These are phyloP conservation scores for Heliocidaris tuberculata DNA, from an alignment of 35 echinoderm and acorn worm genomes.

Conservation along the genomic window DNA sequence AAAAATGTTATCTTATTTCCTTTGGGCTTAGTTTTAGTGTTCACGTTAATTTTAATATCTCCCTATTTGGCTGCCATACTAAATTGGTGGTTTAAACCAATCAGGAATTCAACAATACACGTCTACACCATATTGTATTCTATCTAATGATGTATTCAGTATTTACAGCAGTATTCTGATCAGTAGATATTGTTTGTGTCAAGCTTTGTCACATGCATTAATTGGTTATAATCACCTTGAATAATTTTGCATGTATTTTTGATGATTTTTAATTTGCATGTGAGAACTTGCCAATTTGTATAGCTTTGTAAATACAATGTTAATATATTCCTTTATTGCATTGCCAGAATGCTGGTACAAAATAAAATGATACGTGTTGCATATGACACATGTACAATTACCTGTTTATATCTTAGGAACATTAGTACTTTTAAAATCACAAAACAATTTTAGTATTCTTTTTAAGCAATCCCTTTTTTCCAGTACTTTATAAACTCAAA, in stretches of 20 bases:
- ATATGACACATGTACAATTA: not conserved
- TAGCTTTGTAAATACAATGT: not conserved
- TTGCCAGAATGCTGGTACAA: not conserved
- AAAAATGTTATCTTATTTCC: no score
- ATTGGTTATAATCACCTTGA: not conserved
- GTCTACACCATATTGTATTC: not conserved
- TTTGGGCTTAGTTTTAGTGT: no score
- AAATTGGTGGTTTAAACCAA: no score
- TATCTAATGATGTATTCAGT: not conserved
- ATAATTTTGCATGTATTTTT: slow-evolving; percentile 6
- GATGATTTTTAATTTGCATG: not conserved
- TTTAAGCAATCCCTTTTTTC: not conserved
- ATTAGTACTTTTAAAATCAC: not conserved
- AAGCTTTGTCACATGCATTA: not conserved
- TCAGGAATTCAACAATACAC: no score
- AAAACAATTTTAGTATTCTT: not conserved
- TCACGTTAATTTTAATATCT: no score
- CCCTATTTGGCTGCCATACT: no score
- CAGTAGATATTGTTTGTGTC: not conserved
- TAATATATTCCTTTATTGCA: not conserved
- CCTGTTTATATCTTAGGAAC: not conserved
- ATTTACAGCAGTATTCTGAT: not conserved
- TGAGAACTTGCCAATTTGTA: not conserved
- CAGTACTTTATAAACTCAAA: not conserved
- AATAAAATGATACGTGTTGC: not conserved